Base-by-base conservation (phyloP, 1,140 invertebrate species). In the Apis laboriosa region DNA sequence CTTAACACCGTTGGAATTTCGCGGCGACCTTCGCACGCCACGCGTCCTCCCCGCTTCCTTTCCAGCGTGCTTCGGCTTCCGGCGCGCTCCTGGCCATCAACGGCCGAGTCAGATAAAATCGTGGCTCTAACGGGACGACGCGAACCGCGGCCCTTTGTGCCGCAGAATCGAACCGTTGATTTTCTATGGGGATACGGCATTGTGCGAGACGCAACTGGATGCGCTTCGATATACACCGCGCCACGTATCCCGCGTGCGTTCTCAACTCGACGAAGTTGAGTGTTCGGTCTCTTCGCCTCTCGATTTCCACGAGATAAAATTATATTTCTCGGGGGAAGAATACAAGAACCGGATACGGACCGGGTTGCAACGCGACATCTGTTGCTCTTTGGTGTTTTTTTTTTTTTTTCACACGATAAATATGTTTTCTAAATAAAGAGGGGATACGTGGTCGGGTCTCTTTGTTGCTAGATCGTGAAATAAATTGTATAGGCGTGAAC, bases 151-250 rank as follows among this genome's bases (percentile, higher is more conserved):
- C 71, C 81, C 68, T 86, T 87, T 88, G 88, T 87, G 82, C 83
- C 84, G 84, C 87, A 89, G 88, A 90, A 91, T 91, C 88, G 88
- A 84, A 71, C 80, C 78, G 82, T 74, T 91, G 90, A 91, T 91
- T 91, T 91, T 91, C 90, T 91, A 91, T 90, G 79, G 90, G 87
- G 68, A 73, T 17, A 53, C 67, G 63, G 74, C 71, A 89, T 91
- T 91, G 90, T 90, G 89, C 84, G 71, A 88, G 84, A 80, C 83
- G 84, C 85, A 84, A 87, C 81, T 86, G 85, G 77, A 90, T 85
- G 78, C 73, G 71, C 77, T 56, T 56, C 75, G 77, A 71, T 72
- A 64, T 64, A 72, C 80, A 77, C 60, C 83, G 80, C 85, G 67
- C 73, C 67, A 9, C 2, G 67, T 2, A 61, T 61, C 73, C 63